Percentiles rank a stretch among this genome's conserved stretches.
These are phyloP conservation scores for Pseudomyrmex pallidus DNA, from an alignment of 1,140 invertebrate genomes.

Conservation along the genomic window DNA sequence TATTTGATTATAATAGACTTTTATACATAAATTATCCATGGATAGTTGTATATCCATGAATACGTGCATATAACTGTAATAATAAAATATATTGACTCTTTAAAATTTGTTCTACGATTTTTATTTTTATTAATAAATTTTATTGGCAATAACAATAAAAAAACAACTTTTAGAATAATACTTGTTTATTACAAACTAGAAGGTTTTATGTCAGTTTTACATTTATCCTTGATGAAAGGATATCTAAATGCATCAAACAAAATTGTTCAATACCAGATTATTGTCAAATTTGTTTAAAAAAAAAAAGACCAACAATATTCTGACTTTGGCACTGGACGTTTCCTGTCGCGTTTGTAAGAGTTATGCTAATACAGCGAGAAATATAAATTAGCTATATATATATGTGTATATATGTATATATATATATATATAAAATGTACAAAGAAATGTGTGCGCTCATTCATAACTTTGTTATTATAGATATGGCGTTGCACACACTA, in stretches of 20 bases:
- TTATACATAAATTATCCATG: too few species aligned
- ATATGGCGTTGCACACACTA: conserved; percentile 47
- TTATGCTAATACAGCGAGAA: conserved; percentile 55
- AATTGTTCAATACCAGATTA: conserved; percentile 73
- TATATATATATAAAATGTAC: conserved; percentile 54
- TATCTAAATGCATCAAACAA: conserved; percentile 66
- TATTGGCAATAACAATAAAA: conserved; percentile 42
- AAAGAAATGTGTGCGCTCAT: conserved; percentile 44
- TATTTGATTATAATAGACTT: neutral
- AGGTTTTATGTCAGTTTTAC: conserved; percentile 69
- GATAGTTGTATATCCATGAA: too few species aligned
- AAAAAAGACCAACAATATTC: conserved; percentile 68
- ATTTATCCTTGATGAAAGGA: conserved; percentile 70
- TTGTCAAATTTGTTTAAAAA: conserved; percentile 74
- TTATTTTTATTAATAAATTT: conserved; percentile 34
- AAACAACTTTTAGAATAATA: conserved; percentile 67
- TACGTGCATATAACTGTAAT: conserved; percentile 4
- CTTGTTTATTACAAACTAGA: conserved; percentile 75
- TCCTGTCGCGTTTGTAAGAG: conserved; percentile 43
- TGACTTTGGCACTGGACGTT: conserved; percentile 78
- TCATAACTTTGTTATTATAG: conserved; percentile 37
- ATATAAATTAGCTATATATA: conserved; percentile 57
- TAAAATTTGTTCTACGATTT: neutral
- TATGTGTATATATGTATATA: conserved; percentile 55
- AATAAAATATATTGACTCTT: neutral